phyloP scores from a whole-genome alignment of 2,888 invertebrate species.

The Synanthedon tipuliformis region DNA sequence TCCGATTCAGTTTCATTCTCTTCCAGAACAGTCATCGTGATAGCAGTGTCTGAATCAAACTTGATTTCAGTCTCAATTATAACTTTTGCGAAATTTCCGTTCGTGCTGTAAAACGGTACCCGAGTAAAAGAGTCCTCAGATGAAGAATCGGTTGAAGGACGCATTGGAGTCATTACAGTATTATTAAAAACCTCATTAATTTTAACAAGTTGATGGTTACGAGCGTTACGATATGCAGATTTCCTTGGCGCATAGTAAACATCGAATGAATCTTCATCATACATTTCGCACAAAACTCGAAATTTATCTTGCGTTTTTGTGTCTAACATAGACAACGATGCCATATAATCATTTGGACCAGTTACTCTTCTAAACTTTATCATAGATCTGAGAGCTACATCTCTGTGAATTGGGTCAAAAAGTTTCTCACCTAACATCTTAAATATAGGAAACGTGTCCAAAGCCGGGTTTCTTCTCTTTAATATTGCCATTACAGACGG shows the following conservation, averaged over 20 bases:
- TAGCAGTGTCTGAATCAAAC: conserved; percentile 81
- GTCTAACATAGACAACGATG: conserved; percentile 56
- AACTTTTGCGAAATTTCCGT: conserved; percentile 69
- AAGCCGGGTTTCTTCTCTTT: conserved; percentile 51
- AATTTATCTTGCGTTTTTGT: conserved; percentile 65
- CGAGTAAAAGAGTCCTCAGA: conserved; percentile 73
- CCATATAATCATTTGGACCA: conserved; percentile 75
- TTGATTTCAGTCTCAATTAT: conserved; percentile 87
- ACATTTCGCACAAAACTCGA: conserved; percentile 47
- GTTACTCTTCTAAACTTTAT: conserved; percentile 77
- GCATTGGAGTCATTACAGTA: conserved; percentile 31
- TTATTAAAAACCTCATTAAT: conserved; percentile 46
- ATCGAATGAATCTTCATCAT: conserved; percentile 59
- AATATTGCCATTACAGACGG: conserved; percentile 73
- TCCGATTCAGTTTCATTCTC: conserved; percentile 69
- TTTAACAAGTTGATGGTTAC: conserved; percentile 39
- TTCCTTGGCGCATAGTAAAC: conserved; percentile 58
- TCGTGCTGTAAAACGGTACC: conserved; percentile 40
- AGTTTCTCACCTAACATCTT: conserved; percentile 68
- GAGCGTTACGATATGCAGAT: conserved; percentile 26
- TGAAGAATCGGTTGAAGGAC: conserved; percentile 51
- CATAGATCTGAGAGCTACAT: conserved; percentile 78
- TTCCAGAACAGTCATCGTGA: conserved; percentile 87
- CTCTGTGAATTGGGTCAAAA: conserved; percentile 69
- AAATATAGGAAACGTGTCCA: conserved; percentile 63